These are phyloP conservation scores for Pithys albifrons DNA, from an alignment of 2,113 vertebrate species.

Conservation along the genomic window DNA sequence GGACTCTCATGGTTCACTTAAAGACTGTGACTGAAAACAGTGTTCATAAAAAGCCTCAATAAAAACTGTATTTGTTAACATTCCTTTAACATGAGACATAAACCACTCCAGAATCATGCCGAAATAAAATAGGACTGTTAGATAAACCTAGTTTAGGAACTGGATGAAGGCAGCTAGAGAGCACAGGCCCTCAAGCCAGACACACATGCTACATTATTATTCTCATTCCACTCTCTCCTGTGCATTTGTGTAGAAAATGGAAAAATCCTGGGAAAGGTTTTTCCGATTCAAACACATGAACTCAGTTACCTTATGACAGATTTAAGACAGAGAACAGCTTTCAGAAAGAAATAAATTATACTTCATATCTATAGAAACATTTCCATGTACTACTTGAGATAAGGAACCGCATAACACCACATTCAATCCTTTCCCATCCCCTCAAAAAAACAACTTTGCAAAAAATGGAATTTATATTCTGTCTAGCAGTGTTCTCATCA, in stretches of 20 bases:
- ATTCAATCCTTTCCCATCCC: background rate
- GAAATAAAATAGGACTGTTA: background rate
- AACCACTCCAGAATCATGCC: slow-evolving; percentile 2
- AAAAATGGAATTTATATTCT: background rate
- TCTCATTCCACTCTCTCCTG: background rate
- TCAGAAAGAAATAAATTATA: background rate
- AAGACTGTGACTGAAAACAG: background rate
- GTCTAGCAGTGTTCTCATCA: background rate
- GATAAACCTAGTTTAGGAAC: background rate
- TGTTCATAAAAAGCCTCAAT: background rate
- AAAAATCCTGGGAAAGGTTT: slow-evolving; percentile 8
- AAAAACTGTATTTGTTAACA: slow-evolving; percentile 25
- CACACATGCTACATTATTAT: background rate
- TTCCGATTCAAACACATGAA: background rate
- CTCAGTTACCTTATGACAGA: background rate
- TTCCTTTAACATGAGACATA: background rate
- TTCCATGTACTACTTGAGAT: background rate
- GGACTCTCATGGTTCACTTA: background rate
- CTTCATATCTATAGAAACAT: background rate
- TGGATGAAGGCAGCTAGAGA: background rate
- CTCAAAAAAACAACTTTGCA: background rate
- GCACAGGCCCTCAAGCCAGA: background rate
- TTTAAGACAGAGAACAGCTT: background rate
- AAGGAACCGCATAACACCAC: background rate
- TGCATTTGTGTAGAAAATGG: background rate